Base-by-base conservation (phyloP, 2,888 invertebrate genomes). In the Erebia palarica region DNA sequence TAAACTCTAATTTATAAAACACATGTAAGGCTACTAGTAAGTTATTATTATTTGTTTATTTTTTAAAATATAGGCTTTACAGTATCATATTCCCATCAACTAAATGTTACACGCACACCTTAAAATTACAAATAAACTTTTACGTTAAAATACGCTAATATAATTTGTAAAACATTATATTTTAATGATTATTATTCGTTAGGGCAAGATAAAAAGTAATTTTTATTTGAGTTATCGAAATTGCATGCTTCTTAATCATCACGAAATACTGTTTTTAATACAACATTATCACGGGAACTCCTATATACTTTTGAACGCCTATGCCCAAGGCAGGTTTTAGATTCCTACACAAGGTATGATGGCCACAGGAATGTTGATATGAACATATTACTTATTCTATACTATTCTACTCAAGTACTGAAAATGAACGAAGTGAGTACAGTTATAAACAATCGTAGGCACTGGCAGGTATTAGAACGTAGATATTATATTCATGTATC, bases 121-220 rank as follows among this genome's bases (percentile, higher is more conserved):
- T 36, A 36, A 44, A 68, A 13, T 58, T 65, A 53, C 21, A 63
- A 18, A 36, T 49, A 65, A 42, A 53, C 18, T 36, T 64, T 42
- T 44, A 42, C n/a, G 18, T 53, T 65, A 73, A 70, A 70, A 68
- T 70, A 68, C 18, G 64, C 53, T 60, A 49, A 64, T 53, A 53
- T 49, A 21, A 65, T 65, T 64, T 64, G 51, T 67, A 73, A 57
- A 69, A 66, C 53, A 59, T 59, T 67, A 47, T 67, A 64, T 21
- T 49, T n/a, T 58, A 47, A n/a, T 47, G 67, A 16, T 53, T 70
- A 68, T 53, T 70, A 68, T 44, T 69, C 27, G n/a, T 59, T 60
- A 44, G 60, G 70, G 70, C 70, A 70, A 70, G 70, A 70, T 47
- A 1, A 58, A 36, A 16, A 53, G 53, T 70, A 21, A 51, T 18